Percentiles rank a stretch among this genome's conserved stretches.
Evolutionary conservation across 2,113 vertebrate species (phyloP).

Genomic region (Cinclus mexicanus): DNA sequence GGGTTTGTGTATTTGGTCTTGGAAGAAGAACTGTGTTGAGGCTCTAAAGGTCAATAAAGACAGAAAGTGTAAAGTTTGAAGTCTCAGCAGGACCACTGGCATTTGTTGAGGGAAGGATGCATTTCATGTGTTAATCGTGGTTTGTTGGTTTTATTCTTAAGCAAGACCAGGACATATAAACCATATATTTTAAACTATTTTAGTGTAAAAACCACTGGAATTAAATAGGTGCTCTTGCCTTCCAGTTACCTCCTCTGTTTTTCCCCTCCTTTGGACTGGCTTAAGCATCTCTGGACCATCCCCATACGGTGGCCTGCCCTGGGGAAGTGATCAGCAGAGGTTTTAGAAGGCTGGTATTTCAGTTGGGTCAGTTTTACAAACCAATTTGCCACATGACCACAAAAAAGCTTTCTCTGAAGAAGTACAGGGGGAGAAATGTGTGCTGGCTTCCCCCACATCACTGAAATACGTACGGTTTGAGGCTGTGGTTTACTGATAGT

Average conservation of each 20-base stretch:
- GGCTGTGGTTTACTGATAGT: slow-evolving; percentile 42
- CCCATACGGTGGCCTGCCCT: background rate
- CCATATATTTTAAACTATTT: background rate
- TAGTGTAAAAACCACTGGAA: background rate
- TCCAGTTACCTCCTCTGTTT: background rate
- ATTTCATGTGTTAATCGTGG: background rate
- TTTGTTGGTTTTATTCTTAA: background rate
- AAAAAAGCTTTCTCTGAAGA: slow-evolving; percentile 15
- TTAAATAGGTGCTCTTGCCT: background rate
- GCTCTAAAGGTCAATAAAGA: background rate
- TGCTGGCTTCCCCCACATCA: background rate
- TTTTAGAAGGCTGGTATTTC: background rate
- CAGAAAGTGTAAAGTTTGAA: background rate
- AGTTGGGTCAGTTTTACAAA: slow-evolving; percentile 16
- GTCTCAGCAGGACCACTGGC: background rate
- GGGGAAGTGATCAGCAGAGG: background rate
- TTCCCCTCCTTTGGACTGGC: background rate
- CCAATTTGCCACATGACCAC: background rate
- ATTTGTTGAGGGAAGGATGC: background rate
- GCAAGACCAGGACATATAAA: background rate
- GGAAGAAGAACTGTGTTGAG: background rate
- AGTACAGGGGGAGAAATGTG: background rate
- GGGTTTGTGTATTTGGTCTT: background rate
- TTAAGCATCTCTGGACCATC: background rate
- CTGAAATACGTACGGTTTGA: background rate